Percentiles rank a stretch among this genome's conserved stretches.
Evolutionary conservation across 2,797 vertebrate species (phyloP).

Genomic region (Acipenser oxyrinchus): DNA sequence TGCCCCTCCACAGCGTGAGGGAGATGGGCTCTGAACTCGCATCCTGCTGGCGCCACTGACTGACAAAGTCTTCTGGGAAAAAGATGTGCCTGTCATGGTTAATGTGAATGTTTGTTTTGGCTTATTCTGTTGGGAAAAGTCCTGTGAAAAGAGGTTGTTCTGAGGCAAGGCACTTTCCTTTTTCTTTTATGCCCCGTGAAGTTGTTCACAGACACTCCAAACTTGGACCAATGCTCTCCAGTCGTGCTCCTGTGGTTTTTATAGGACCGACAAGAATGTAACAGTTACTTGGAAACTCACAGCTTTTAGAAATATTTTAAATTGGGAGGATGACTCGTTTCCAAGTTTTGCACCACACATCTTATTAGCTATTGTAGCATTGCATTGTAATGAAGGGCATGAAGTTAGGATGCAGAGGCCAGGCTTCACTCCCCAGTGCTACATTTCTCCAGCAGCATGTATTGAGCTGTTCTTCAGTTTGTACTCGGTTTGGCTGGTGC

Average conservation of each 20-base stretch:
- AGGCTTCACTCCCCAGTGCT: constrained; percentile 25
- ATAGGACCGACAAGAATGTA: constrained; percentile 16
- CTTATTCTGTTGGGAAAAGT: constrained; percentile 8
- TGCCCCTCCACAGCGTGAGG: constrained; percentile 47
- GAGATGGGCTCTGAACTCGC: constrained; percentile 52
- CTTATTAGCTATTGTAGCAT: constrained; percentile 42
- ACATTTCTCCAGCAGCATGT: constrained; percentile 38
- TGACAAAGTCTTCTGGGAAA: constrained; percentile 16
- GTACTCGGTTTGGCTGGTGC: constrained; percentile 23
- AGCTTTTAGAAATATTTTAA: constrained; percentile 12
- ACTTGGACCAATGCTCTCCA: not conserved
- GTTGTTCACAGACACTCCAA: constrained; percentile 21
- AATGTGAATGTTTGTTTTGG: not conserved
- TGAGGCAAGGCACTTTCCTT: not conserved
- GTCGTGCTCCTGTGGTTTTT: not conserved
- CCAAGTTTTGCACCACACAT: not conserved
- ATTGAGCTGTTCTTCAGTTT: constrained; percentile 35
- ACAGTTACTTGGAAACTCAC: constrained; percentile 12
- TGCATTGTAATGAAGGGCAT: constrained; percentile 40
- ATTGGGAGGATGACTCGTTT: not conserved
- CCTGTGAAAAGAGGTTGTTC: constrained; percentile 3
- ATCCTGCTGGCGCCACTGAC: constrained; percentile 11
- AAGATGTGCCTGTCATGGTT: constrained; percentile 10
- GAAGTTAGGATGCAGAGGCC: constrained; percentile 13
- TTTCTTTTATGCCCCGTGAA: constrained; percentile 12